phyloP scores from a whole-genome alignment of 1,140 invertebrate genomes.

The Muscidifurax raptorellus region DNA sequence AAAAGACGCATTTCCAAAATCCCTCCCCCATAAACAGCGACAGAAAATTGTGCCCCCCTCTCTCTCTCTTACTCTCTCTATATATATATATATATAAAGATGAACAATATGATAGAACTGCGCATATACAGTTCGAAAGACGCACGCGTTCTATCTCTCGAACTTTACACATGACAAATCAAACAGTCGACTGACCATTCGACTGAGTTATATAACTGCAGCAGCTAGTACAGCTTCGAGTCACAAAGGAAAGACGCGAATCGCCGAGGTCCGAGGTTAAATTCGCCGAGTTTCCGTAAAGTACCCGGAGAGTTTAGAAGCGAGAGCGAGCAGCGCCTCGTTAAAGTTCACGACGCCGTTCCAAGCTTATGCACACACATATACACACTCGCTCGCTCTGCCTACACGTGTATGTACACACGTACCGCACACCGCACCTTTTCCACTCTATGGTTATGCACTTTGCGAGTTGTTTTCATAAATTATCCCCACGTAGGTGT shows the following conservation, averaged over 20 bases:
- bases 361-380: not conserved
- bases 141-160: not conserved
- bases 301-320: constrained; percentile 30
- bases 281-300: constrained; percentile 35
- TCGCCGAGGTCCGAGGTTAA: constrained; percentile 22
- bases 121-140: not conserved
- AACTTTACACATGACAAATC: not conserved
- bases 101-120: not conserved
- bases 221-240: not conserved
- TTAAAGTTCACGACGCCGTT: constrained; percentile 22
- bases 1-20: no score
- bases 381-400: not conserved
- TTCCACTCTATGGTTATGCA: constrained; percentile 20
- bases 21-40: no score
- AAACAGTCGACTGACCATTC: not conserved
- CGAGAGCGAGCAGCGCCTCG: constrained; percentile 29
- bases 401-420: not conserved
- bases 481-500: constrained; percentile 42
- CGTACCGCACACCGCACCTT: not conserved
- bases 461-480: constrained; percentile 48
- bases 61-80: no score
- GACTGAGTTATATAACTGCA: not conserved
- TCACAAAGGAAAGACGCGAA: not conserved
- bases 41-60: no score
- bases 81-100: no score